Evolutionary conservation across 2,797 vertebrate species (phyloP), one percentile per base, ranked within the genome.

Genomic region (Enteromius viviparus): DNA sequence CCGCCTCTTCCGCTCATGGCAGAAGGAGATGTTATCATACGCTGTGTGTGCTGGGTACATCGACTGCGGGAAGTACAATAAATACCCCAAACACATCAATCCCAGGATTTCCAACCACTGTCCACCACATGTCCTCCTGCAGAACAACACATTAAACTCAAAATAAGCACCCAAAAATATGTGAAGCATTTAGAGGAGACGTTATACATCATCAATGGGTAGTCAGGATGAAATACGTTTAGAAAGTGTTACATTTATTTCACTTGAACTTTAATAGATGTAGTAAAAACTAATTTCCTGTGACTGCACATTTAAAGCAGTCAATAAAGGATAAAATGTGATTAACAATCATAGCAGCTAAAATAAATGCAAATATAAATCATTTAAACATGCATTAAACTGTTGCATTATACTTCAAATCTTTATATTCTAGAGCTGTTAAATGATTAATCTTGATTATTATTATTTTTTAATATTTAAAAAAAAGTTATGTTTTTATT

Each of bases 91-190:
- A 68, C 65, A 64, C 76, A 65, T 62, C 49, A 78, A 78, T 86
- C 47, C 55, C 55, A 64, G 15, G 66, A 72, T 87, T 88, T 88
- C 83, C 81, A 89, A 83, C 85, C 71, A 76, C 88, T 87, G 86
- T 62, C 81, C 80, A 84, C 82, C 87, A 87, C 66, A 81, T 85
- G 85, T 82, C 82, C 72, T 76, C 81, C 34, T 80, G 82, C 78
- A 87, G 53, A 77, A 76, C 69, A 82, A 82, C 87, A 84, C 29
- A 87, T 89, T 64, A 68, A 14, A 29, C 58, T 60, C 49, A 68
- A 58, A 49, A 78, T 47, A 68, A 53, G 51, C 40, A 40, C 64
- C 47, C 71, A 70, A 80, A 58, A 71, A 70, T 77, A 42, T 68
- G 70, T 47, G 55, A 34, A 60, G 42, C 83, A 78, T 76, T 86